phyloP scores from a whole-genome alignment of 2,113 vertebrate genomes.

The Rhynchomys soricoides region DNA sequence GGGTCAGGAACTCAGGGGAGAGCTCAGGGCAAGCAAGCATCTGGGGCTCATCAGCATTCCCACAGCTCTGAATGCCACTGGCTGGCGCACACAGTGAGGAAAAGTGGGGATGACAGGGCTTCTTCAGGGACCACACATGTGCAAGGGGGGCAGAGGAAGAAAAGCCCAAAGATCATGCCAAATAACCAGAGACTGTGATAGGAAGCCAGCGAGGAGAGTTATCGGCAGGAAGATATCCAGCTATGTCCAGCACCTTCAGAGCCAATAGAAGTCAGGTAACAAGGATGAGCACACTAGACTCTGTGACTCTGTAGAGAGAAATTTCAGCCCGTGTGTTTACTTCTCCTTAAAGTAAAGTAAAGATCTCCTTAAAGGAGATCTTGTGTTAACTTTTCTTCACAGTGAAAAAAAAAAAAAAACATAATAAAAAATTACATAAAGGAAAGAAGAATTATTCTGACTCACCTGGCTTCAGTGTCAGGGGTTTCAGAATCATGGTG shows the following conservation, averaged over 20 bases:
- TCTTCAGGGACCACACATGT: accelerated
- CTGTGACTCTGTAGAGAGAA: neutral
- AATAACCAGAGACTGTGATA: neutral
- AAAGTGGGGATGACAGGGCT: neutral
- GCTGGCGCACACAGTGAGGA: neutral
- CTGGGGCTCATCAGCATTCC: neutral
- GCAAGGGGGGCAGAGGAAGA: neutral
- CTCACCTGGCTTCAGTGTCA: neutral
- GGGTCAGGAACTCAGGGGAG: neutral
- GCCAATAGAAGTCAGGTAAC: accelerated
- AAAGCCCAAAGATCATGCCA: neutral
- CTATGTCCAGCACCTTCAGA: neutral
- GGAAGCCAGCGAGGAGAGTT: neutral
- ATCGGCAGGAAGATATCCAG: neutral
- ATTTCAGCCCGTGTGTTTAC: neutral
- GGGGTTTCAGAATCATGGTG: neutral
- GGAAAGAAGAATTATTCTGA: no score
- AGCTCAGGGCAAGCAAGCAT: neutral
- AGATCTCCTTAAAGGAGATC: no score
- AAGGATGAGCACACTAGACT: neutral
- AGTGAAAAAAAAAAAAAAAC: neutral
- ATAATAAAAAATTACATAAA: neutral
- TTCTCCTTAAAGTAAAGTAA: no score
- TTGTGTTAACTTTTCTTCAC: neutral
- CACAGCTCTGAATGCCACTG: accelerated